Base-by-base conservation (phyloP, 2,113 vertebrate genomes). In the Lota lota region DNA sequence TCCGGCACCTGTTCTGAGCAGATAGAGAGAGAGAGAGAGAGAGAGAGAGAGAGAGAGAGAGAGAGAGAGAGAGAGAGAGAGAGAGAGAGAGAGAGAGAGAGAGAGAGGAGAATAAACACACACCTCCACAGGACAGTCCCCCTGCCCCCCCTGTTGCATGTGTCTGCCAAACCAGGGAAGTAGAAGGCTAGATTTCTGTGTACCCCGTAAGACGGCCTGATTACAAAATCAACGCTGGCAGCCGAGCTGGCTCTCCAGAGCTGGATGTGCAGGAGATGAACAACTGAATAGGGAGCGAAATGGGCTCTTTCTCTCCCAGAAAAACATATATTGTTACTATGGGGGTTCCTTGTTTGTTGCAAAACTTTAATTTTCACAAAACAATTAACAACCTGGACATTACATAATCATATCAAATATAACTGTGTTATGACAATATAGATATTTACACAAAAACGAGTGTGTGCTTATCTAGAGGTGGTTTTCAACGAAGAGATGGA, bases 1-100 rank as follows among this genome's bases (percentile, higher is more conserved):
- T 81, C 78, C 83, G 77, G 84, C 91, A 92, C 91, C 89, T 93
- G 92, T 92, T 93, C 90, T 86, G 20, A 84, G 88, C 83, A 92
- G 92, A 93, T 93, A 93, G 86, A 84, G 88, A 71, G 77, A 51
- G 72, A 66, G 81, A 62, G 82, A 78, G 71, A 74, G 80, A 80
- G 83, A 83, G 40, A 47, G 40, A 47, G 40, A 75, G 75, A 81
- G 79, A 87, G 92, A 88, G 85, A 84, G 86, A 47, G 40, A 47
- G 40, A 47, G 11, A 47, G 0, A 14, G 10, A 1, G 11, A 47
- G 10, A 47, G 40, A 33, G 28, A 5, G 28, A 33, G 40, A 12
- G 40, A 14, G 40, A 47, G 8, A 2, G 40, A 12, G 40, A 47
- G 40, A 47, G 40, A 14, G 40, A 33, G 10, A 11, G 40, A 47